phyloP scores from a whole-genome alignment of 2,113 vertebrate genomes.

The Dromaius novaehollandiae region DNA sequence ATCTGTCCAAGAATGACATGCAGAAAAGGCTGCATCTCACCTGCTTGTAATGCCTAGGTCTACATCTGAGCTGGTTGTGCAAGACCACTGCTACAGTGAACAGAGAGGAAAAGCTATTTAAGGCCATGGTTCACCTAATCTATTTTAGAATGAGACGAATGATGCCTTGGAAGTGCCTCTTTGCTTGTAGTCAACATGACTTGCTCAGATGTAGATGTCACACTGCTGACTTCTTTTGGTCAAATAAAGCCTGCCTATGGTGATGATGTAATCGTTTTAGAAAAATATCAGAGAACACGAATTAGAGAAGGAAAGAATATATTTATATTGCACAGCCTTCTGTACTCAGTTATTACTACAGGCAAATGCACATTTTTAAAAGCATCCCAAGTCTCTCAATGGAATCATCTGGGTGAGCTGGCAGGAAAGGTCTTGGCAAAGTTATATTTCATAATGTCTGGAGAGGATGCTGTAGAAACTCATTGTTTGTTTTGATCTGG shows the following conservation, averaged over 20 bases:
- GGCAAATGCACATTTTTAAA: not conserved
- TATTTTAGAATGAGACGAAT: not conserved
- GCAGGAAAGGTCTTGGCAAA: slow-evolving; percentile 26
- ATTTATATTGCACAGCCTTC: not conserved
- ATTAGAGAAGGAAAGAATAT: not conserved
- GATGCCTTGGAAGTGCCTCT: not conserved
- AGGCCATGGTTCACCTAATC: not conserved
- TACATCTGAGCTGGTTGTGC: not conserved
- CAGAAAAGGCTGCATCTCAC: not conserved
- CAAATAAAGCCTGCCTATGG: not conserved
- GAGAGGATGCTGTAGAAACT: slow-evolving; percentile 38
- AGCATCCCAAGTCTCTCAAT: not conserved
- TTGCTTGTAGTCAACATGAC: not conserved
- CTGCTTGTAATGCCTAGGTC: not conserved
- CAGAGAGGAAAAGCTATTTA: not conserved
- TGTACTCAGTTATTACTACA: not conserved
- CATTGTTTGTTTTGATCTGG: slow-evolving; percentile 41
- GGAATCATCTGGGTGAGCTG: not conserved
- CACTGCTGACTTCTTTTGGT: not conserved
- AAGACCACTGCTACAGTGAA: not conserved
- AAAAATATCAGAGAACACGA: not conserved
- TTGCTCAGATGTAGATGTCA: not conserved
- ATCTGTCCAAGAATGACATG: not conserved
- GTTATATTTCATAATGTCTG: not conserved
- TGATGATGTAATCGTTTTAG: not conserved